These are phyloP conservation scores for Stenodera caucasica DNA, from an alignment of 2,888 invertebrate genomes.

Conservation along the genomic window DNA sequence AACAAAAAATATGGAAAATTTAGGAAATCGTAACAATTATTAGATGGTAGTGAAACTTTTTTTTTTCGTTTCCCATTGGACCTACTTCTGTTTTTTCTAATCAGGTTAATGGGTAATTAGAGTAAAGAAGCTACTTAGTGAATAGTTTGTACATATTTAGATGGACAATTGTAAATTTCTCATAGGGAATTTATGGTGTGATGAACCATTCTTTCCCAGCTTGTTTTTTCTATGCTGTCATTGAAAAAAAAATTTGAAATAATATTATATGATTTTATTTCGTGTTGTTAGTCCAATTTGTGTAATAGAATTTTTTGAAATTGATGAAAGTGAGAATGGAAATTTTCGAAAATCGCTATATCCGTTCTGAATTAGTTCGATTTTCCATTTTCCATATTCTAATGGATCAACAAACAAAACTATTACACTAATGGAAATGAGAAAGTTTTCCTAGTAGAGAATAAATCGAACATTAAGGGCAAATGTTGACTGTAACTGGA, in stretches of 20 bases:
- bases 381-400: neutral
- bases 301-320: no score
- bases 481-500: slow-evolving; percentile 7
- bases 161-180: slow-evolving; percentile 44
- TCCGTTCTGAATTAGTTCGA: neutral
- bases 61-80: neutral
- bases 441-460: neutral
- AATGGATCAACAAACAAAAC: slow-evolving; percentile 6
- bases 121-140: slow-evolving; percentile 36
- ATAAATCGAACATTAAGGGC: neutral
- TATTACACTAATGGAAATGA: slow-evolving; percentile 4
- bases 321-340: neutral
- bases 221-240: neutral
- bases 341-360: neutral
- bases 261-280: neutral
- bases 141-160: slow-evolving; percentile 45
- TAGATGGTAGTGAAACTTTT: slow-evolving; percentile 19
- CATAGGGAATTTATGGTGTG: slow-evolving; percentile 16
- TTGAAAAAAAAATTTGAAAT: neutral
- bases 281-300: neutral
- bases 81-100: slow-evolving; percentile 23
- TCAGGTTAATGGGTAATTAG: slow-evolving; percentile 49
- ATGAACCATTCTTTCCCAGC: neutral
- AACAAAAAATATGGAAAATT: slow-evolving; percentile 44
- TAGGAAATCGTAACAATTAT: slow-evolving; percentile 28